Base-by-base conservation (phyloP, 2,113 vertebrate genomes). In the Paratilapia polleni region DNA sequence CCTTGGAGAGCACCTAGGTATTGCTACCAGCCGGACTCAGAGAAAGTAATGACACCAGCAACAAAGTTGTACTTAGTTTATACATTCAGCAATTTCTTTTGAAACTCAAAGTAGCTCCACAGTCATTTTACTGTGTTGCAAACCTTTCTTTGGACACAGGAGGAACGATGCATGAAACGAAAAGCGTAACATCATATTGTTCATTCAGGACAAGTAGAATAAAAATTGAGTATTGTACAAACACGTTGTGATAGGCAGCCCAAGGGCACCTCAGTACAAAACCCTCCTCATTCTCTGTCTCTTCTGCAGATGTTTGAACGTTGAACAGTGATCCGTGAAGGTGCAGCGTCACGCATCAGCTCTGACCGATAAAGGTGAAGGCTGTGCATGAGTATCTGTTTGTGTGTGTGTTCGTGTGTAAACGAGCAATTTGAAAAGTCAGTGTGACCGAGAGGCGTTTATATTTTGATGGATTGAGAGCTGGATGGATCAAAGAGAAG, bases 261-360 rank as follows among this genome's bases (percentile, higher is more conserved):
- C 54, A 57, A 58, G 34, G 74, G 22, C 31, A 0, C 74, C 74
- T 19, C 22, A 8, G 6, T 19, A 38, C 77, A 73, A 74, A 41
- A 56, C 34, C 20, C 38, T 8, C 54, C 26, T 73, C 4, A 8
- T 54, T 64, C 14, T 28, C 54, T 78, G 66, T 87, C 31, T 70
- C 58, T 34, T 20, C 63, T 68, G 60, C 82, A 85, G 82, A 56
- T 47, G 58, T 31, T 66, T 74, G 28, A 84, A 68, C 41, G 73
- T 64, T 54, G 73, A 60, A 75, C 63, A 49, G 49, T 76, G 75
- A 84, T 63, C 82, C 68, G 20, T 85, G 85, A 87, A 70, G 79
- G 66, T 79, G 75, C 36, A 1, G 63, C 22, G 19, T 63, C 74
- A 77, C 17, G 3, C 73, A 59, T 80, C 84, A 73, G 70, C 57